Conservation (phyloP, 2,797 vertebrate species). For the Microchirus variegatus region DNA sequence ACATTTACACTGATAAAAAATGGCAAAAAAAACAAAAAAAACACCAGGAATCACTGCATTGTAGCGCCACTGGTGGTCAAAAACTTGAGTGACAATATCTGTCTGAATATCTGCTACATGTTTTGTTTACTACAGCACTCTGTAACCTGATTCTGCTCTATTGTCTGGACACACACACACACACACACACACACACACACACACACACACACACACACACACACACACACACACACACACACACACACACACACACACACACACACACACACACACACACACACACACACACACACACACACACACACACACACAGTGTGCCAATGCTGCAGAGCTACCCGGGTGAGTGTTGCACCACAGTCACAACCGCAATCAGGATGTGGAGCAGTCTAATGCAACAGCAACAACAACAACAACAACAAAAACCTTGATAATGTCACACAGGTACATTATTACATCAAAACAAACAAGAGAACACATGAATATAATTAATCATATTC, state of each 20-base stretch:
- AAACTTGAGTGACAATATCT: too few species aligned
- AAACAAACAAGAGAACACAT: too few species aligned
- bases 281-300: neutral
- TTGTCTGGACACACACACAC: conserved; percentile 6
- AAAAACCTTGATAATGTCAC: neutral
- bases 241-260: conserved; percentile 3
- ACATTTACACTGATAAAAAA: neutral
- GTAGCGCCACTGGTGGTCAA: too few species aligned
- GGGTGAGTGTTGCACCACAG: conserved; percentile 33
- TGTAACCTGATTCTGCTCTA: conserved; percentile 2
- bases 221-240: conserved; percentile 5
- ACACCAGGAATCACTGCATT: neutral
- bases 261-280: conserved; percentile 5
- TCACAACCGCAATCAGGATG: conserved; percentile 18
- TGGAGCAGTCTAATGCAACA: conserved; percentile 16
- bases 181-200: conserved; percentile 8
- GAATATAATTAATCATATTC: too few species aligned
- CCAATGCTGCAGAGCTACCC: conserved; percentile 48
- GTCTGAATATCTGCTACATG: too few species aligned
- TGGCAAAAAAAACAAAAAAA: neutral
- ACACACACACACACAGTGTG: conserved; percentile 11
- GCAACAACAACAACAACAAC: neutral
- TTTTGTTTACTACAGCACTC: neutral
- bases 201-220: neutral
- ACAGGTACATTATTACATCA: neutral